Percentiles rank a stretch among this genome's conserved stretches.
These are phyloP conservation scores for Anabas testudineus DNA, from an alignment of 2,797 vertebrate species.

Conservation along the genomic window DNA sequence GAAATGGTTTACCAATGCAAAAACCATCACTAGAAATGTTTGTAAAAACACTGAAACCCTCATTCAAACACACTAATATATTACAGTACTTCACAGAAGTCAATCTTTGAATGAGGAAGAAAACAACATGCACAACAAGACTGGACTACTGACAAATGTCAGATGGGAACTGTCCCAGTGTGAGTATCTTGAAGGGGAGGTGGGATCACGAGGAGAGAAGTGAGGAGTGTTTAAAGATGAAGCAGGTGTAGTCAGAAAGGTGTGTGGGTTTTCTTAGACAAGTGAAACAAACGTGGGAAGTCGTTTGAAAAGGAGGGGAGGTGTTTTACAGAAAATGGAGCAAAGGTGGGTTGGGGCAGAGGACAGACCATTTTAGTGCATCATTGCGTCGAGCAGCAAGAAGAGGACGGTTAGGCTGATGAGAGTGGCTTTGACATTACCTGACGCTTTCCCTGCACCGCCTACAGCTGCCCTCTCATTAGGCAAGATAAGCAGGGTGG, in stretches of 20 bases:
- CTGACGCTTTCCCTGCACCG: slow-evolving; percentile 81
- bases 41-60: slow-evolving; percentile 43
- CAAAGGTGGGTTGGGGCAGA: slow-evolving; percentile 63
- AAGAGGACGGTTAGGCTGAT: slow-evolving; percentile 76
- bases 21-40: slow-evolving; percentile 25
- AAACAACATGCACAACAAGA: slow-evolving; percentile 70
- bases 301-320: slow-evolving; percentile 56
- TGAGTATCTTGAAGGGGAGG: slow-evolving; percentile 66
- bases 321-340: slow-evolving; percentile 72
- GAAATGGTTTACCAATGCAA: slow-evolving; percentile 13
- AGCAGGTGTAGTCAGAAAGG: slow-evolving; percentile 63
- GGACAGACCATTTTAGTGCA: slow-evolving; percentile 74
- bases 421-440: slow-evolving; percentile 81
- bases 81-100: slow-evolving; percentile 82
- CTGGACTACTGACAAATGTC: slow-evolving; percentile 65
- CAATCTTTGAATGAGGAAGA: slow-evolving; percentile 68
- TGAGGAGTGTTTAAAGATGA: slow-evolving; percentile 63
- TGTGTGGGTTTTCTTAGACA: slow-evolving; percentile 65
- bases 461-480: slow-evolving; percentile 87
- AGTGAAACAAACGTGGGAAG: slow-evolving; percentile 64
- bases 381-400: slow-evolving; percentile 71
- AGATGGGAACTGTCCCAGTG: slow-evolving; percentile 66
- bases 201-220: slow-evolving; percentile 53
- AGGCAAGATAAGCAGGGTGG: slow-evolving; percentile 75
- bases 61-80: slow-evolving; percentile 56